Base-by-base conservation (phyloP, 1,140 invertebrate genomes). In the Panulirus ornatus region DNA sequence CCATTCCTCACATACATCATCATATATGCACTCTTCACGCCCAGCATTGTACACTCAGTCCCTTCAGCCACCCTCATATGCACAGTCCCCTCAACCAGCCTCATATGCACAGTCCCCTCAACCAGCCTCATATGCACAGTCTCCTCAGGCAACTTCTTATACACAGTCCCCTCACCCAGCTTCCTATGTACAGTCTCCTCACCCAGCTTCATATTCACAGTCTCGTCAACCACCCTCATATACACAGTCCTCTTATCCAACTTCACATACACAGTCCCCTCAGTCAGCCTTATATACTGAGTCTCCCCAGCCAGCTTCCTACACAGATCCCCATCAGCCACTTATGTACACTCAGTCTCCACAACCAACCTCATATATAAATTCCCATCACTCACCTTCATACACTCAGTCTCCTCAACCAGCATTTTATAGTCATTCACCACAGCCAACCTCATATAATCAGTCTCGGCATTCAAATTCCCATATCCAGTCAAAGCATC, bases 201-300 rank as follows among this genome's bases (percentile, higher is more conserved):
- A 47, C 30, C 58, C 30, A 34, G 27, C 16, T 36, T 70, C 82
- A 71, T 47, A 70, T 71, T n/a, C 36, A 38, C 58, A 66, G 8
- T 11, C 63, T 2, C 30, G 36, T 19, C 58, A 71, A 22, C 11
- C 66, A 0, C 19, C 34, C 2, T 70, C 44, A 14, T 42, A 70
- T 66, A 44, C 34, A n/a, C 38, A 70, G 14, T 81, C 86, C 44
- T 30, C 86, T 44, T 70, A 47, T 3, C 16, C 66, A 47, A 22
- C 19, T 30, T 0, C 30, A 70, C 44, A 78, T 27, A 87, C 51
- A 19, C 47, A 42, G 11, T 79, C 85, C 1, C 44, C 71, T n/a
- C 84, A 88, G 51, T n/a, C 22, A 47, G 30, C 51, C 38, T 88
- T 34, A 34, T 85, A 85, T 51, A 38, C 40, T 44, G 70, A 83